A percentile compares a stretch with the other conserved stretches of the same genome.
Conservation (phyloP, 2,888 invertebrate species). For the Teinopalpus imperialis region DNA sequence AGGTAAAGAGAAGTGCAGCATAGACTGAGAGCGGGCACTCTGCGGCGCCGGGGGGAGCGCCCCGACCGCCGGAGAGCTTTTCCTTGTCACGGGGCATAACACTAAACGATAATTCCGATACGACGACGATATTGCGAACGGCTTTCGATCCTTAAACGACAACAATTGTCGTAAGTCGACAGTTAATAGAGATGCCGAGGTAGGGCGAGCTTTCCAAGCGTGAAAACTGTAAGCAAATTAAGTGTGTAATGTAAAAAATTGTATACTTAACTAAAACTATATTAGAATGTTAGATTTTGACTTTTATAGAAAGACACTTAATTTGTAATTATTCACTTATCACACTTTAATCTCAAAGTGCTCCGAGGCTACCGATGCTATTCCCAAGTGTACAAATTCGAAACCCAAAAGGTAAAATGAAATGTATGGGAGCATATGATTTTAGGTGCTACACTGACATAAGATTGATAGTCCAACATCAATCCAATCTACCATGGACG, state of each 20-base stretch:
- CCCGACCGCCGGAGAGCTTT: conserved; percentile 65
- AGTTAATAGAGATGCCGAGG: conserved; percentile 60
- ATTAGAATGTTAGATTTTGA: too few relatives aligned
- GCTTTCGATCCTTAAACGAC: conserved; percentile 69
- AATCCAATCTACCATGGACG: too few relatives aligned
- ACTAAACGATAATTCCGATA: conserved; percentile 76
- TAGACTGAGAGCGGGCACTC: conserved; percentile 42
- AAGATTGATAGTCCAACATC: too few relatives aligned
- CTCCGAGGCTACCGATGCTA: too few relatives aligned
- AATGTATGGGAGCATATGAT: too few relatives aligned
- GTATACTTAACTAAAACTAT: too few relatives aligned
- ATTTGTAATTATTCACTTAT: too few relatives aligned
- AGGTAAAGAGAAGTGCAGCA: conserved; percentile 41
- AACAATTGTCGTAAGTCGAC: conserved; percentile 69
- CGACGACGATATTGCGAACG: conserved; percentile 50
- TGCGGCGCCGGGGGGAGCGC: conserved; percentile 46
- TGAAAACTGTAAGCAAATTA: conserved; percentile 24
- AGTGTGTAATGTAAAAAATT: conserved; percentile 26
- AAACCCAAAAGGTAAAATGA: too few relatives aligned
- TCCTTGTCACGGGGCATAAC: conserved; percentile 77
- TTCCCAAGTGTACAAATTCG: too few relatives aligned
- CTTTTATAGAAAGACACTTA: too few relatives aligned
- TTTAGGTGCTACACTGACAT: too few relatives aligned
- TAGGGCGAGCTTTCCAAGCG: conserved; percentile 19
- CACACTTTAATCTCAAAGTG: too few relatives aligned